Base-by-base conservation (phyloP, 2,113 vertebrate species). In the Caloenas nicobarica region DNA sequence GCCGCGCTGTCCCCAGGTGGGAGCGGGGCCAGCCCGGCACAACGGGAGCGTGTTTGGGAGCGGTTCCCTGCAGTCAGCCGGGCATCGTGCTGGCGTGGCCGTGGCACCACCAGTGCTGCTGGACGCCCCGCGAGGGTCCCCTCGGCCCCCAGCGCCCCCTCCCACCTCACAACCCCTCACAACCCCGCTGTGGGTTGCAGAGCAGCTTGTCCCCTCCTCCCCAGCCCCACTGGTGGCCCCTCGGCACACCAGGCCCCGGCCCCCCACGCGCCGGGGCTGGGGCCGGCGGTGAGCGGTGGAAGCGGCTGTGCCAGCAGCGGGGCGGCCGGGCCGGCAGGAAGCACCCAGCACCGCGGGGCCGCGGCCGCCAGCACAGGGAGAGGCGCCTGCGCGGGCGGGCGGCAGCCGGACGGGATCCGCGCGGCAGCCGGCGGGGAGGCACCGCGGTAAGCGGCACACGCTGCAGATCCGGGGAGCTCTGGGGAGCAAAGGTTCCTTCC, bases 381-480 rank as follows among this genome's bases (percentile, higher is more conserved):
- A 84, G 78, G 69, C 57, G 51, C 64, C 73, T 24, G 66, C 3
- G n/a, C n/a, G n/a, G n/a, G n/a, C n/a, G n/a, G n/a, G n/a, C n/a
- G n/a, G n/a, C n/a, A n/a, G n/a, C n/a, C n/a, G n/a, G n/a, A n/a
- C n/a, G n/a, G n/a, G n/a, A n/a, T n/a, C n/a, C n/a, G n/a, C n/a
- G 18, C 10, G 10, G n/a, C 29, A 18, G 28, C 46, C 5, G 5
- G 33, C 28, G 56, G 60, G 65, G 42, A 46, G 7, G 9, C 48
- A 2, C 78, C 78, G 44, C n/a, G 84, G 65, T 82, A 81, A 94
- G 88, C 6, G 10, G 11, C 71, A 8, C 42, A 42, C 16, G 42
- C 38, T 24, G 10, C 4, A 0, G 11, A 14, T 3, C 10, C 1
- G 14, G 26, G 50, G n/a, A 11, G 28, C 5, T 4, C 10, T 3